A percentile compares a stretch with the other conserved stretches of the same genome.
Evolutionary conservation across 2,888 invertebrate genomes (phyloP).

Genomic region (Syrista parreyssii): DNA sequence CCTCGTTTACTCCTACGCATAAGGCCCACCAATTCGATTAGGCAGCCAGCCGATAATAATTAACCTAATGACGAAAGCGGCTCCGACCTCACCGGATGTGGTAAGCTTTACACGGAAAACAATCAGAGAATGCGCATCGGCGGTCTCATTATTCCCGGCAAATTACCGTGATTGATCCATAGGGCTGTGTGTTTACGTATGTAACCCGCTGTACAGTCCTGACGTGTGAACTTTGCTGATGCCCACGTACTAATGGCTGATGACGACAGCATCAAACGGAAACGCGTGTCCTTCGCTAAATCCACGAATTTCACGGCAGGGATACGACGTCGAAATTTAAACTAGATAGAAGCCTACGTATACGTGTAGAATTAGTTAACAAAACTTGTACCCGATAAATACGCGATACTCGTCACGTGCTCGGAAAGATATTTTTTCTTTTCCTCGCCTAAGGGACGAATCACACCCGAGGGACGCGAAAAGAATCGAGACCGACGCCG

Average conservation of each 20-base stretch:
- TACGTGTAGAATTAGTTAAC: background rate
- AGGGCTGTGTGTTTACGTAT: background rate
- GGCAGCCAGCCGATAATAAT: slow-evolving; percentile 30
- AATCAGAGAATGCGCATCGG: slow-evolving; percentile 24
- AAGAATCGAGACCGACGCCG: background rate
- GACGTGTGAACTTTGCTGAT: background rate
- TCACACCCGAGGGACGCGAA: background rate
- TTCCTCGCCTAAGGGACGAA: background rate
- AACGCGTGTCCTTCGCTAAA: background rate
- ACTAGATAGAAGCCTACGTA: background rate
- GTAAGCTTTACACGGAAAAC: slow-evolving; percentile 24
- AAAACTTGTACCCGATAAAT: background rate
- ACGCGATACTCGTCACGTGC: background rate
- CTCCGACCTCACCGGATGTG: slow-evolving; percentile 17
- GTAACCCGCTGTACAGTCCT: background rate
- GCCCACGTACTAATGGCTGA: background rate
- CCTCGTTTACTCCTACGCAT: background rate
- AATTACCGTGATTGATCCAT: slow-evolving; percentile 34
- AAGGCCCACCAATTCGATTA: background rate
- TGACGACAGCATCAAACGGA: background rate
- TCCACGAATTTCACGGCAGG: background rate
- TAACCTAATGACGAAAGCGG: slow-evolving; percentile 30
- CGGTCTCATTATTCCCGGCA: slow-evolving; percentile 32
- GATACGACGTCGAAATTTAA: background rate
- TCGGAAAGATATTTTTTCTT: background rate